Conservation (phyloP, 2,888 invertebrate species). For the Plagiodera versicolora region DNA sequence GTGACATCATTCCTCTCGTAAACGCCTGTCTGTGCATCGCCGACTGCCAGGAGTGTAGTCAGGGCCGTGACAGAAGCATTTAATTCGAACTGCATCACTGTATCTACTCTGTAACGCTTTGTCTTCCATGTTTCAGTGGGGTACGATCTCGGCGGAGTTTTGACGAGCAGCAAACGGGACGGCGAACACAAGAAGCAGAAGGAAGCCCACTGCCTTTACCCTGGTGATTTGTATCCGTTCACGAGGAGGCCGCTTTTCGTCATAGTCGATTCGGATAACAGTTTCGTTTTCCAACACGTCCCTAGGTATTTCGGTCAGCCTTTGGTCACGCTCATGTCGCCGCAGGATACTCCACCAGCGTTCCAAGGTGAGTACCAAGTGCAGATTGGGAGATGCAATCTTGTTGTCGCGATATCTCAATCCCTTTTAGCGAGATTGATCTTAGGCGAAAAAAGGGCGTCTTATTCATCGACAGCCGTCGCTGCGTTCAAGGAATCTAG, state of each 20-base stretch:
- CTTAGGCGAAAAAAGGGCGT: too few relatives aligned
- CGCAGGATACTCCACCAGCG: constrained; percentile 83
- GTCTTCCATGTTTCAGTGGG: constrained; percentile 73
- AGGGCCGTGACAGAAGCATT: too few relatives aligned
- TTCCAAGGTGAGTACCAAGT: constrained; percentile 74
- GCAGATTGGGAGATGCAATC: too few relatives aligned
- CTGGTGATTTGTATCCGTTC: constrained; percentile 91
- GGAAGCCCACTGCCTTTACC: constrained; percentile 82
- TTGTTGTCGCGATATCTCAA: too few relatives aligned
- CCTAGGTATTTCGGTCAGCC: constrained; percentile 91
- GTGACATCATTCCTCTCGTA: too few relatives aligned
- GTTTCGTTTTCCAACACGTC: constrained; percentile 88
- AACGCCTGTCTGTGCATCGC: too few relatives aligned
- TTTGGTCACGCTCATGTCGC: constrained; percentile 89
- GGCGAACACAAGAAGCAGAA: constrained; percentile 61
- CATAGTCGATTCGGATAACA: constrained; percentile 94
- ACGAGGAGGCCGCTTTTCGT: constrained; percentile 91
- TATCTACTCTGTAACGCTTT: too few relatives aligned
- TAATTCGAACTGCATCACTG: background rate
- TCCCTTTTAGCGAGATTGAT: too few relatives aligned
- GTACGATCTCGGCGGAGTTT: constrained; percentile 88
- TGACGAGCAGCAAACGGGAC: constrained; percentile 85
- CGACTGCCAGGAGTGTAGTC: too few relatives aligned
- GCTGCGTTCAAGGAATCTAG: too few relatives aligned
- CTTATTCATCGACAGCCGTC: too few relatives aligned